Base-by-base conservation (phyloP, 2,888 invertebrate genomes). In the Panopea generosa region DNA sequence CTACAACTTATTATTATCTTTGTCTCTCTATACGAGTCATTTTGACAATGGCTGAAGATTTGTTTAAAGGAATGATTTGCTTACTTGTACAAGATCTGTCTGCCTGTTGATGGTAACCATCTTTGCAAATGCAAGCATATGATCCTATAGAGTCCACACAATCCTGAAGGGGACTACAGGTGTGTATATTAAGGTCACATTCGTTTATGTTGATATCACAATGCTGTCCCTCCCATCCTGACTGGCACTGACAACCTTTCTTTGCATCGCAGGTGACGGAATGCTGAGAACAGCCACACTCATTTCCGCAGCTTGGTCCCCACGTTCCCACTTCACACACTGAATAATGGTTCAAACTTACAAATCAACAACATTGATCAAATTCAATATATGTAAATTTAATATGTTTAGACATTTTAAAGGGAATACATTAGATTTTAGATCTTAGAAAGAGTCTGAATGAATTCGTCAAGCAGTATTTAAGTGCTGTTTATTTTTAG, bases 131-230 rank as follows among this genome's bases (percentile, higher is more conserved):
- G 74, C 84, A 84, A 6, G 33, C 24, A 55, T 61, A 75, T 16
- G 75, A 71, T 38, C 84, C 84, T 9, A 52, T 49, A 0, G 75
- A 75, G 53, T 84, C 75, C 2, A 68, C 61, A 68, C 84, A 84
- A 11, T 71, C 50, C 20, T 75, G 67, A 1, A 45, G 61, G 4
- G 24, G 20, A 27, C n/a, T 38, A 67, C 75, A 71, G n/a, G 20
- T 47, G 3, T 7, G n/a, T 9, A 24, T 38, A 2, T 49, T 22
- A 11, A 33, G 33, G 33, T 33, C 33, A 61, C 83, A 83, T 40
- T 83, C 83, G 65, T 83, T 53, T 2, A 73, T 52, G 33, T 76
- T 70, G 7, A 38, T 29, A 14, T 67, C 62, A 55, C 76, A 76
- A 27, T 27, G 7, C 7, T 26, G 18, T 9, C 76, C 71, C 45